Evolutionary conservation across 2,113 vertebrate genomes (phyloP).

Genomic region (Psettodes erumei): DNA sequence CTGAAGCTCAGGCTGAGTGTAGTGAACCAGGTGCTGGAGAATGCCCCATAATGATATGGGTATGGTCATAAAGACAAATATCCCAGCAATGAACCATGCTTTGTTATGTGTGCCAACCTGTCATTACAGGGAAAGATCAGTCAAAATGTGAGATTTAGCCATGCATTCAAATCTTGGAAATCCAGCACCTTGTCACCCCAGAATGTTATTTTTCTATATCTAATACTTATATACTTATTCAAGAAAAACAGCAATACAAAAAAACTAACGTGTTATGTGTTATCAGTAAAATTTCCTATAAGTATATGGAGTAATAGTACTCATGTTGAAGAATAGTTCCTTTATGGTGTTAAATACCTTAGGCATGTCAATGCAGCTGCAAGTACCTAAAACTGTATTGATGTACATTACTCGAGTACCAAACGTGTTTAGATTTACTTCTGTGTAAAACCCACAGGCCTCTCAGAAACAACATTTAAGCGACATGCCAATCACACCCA

Average conservation of each 20-base stretch:
- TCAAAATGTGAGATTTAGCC: background rate
- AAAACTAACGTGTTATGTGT: too few relatives aligned
- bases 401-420: background rate
- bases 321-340: too few relatives aligned
- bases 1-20: slow-evolving; percentile 96
- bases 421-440: background rate
- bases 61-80: slow-evolving; percentile 97
- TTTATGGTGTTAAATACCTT: too few relatives aligned
- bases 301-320: too few relatives aligned
- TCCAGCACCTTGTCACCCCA: too few relatives aligned
- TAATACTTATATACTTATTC: too few relatives aligned
- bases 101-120: slow-evolving; percentile 95
- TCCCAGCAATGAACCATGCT: slow-evolving; percentile 97
- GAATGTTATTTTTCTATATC: too few relatives aligned
- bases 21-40: slow-evolving; percentile 96
- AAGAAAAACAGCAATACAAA: too few relatives aligned
- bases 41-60: slow-evolving; percentile 98
- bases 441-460: background rate
- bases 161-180: background rate
- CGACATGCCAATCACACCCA: background rate
- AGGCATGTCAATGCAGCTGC: too few relatives aligned
- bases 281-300: too few relatives aligned
- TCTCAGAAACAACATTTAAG: background rate
- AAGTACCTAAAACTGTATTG: background rate
- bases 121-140: slow-evolving; percentile 17